Base-by-base conservation (phyloP, 2,113 vertebrate species). In the Rhipidura dahli region DNA sequence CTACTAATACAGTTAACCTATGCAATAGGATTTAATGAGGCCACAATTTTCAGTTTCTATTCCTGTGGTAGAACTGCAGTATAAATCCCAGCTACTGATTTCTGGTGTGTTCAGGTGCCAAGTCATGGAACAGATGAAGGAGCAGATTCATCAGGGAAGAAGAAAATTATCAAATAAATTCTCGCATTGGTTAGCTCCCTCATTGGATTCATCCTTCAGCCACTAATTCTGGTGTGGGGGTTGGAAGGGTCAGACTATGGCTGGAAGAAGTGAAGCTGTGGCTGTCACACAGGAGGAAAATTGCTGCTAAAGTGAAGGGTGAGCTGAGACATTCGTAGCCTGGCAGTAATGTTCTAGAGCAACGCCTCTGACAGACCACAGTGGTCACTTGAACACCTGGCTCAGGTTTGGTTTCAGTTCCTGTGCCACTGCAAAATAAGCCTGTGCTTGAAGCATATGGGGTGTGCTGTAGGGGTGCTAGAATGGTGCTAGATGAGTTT, bases 1-100 rank as follows among this genome's bases (percentile, higher is more conserved):
- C 75, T 88, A 45, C 57, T 85, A 93, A 92, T 80, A 53, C 85
- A 92, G 78, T 94, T 88, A 96, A 88, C 79, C 78, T 88, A 83
- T 92, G 59, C 82, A 69, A 24, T 39, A 83, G 71, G 70, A 83
- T 90, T 97, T 94, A 94, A 96, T 57, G 71, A 94, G 75, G 63
- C 73, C 59, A 57, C 68, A 79, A 22, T 89, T 79, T 93, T 79
- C 66, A 64, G 57, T 80, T 88, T 89, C 44, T 87, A n/a, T 91
- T 96, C 26, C 73, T 91, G 61, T 64, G 49, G 24, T 15, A 35
- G 56, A 64, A 82, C 33, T 70, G 77, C 35, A 71, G 47, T 53
- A 28, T 85, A 83, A 95, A 61, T 92, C 50, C 50, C 23, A 69
- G 51, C 54, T 80, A 27, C 40, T 85, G 23, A 69, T 60, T 87